phyloP scores from a whole-genome alignment of 2,888 invertebrate genomes.

The Drosophila paramelanica region DNA sequence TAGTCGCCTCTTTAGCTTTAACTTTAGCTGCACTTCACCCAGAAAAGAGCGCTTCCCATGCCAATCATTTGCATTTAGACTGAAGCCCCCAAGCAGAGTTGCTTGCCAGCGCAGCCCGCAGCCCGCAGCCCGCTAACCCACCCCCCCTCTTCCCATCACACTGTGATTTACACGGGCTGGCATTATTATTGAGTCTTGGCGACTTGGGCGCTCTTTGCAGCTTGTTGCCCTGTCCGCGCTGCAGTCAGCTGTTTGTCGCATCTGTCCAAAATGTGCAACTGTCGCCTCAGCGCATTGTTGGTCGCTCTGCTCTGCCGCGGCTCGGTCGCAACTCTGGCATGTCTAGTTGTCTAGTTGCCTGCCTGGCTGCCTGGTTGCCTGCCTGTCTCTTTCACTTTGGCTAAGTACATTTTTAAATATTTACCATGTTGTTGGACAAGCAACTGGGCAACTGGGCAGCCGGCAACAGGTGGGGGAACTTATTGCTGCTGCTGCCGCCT shows the following conservation, averaged over 20 bases:
- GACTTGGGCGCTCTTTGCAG: neutral
- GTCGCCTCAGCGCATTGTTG: constrained; percentile 66
- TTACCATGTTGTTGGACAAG: constrained; percentile 71
- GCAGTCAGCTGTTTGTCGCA: constrained; percentile 73
- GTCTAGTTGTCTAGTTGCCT: constrained; percentile 30
- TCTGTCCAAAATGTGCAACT: constrained; percentile 70
- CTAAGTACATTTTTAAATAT: constrained; percentile 79
- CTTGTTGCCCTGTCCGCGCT: neutral
- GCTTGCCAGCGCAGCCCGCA: neutral
- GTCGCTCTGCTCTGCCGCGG: constrained; percentile 13
- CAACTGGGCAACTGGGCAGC: constrained; percentile 23
- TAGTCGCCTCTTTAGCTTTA: constrained; percentile 34
- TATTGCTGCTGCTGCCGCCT: constrained; percentile 24
- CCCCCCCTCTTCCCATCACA: neutral
- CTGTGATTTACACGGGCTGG: constrained; percentile 67
- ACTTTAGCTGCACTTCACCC: constrained; percentile 43
- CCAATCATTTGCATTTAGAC: constrained; percentile 72
- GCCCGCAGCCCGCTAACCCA: neutral
- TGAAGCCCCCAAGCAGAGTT: constrained; percentile 20
- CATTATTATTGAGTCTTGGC: constrained; percentile 66
- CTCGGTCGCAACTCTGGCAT: constrained; percentile 5
- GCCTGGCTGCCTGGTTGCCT: constrained; percentile 33
- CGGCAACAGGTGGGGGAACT: neutral
- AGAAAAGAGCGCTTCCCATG: constrained; percentile 69
- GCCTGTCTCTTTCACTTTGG: constrained; percentile 78